Base-by-base conservation (phyloP, 2,113 vertebrate genomes). In the Entomyzon cyanotis region DNA sequence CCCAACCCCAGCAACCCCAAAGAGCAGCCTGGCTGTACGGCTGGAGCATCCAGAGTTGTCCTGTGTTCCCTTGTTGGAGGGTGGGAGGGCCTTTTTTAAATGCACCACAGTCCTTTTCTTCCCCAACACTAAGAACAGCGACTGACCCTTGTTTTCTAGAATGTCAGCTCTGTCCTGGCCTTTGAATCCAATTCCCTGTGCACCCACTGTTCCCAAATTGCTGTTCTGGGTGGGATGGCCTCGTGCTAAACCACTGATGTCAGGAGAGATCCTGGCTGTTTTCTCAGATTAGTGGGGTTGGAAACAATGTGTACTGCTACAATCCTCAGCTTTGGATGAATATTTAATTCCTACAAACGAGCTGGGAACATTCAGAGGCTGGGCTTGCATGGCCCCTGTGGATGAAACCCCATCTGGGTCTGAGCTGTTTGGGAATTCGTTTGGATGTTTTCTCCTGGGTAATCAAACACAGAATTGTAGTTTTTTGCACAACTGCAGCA, bases 1-100 rank as follows among this genome's bases (percentile, higher is more conserved):
- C 83, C 86, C 33, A 25, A 91, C 42, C 77, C 73, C 74, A 80
- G 92, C 89, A 95, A 87, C 60, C 95, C 95, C 95, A 47, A 88
- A 96, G 90, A 96, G 44, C 85, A 83, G 80, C 78, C 44, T 75
- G 74, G 91, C 86, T 18, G 1, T 80, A 6, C 0, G 0, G 30
- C 8, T 70, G 88, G 94, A 84, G 69, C 80, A 46, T n/a, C 69
- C 86, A 60, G 82, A 80, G 44, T 11, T 90, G 75, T 52, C 13
- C 7, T 12, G 8, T 50, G 37, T 65, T 69, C 79, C 71, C 31
- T 85, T 82, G 22, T 82, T 69, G 47, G 56, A 31, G 70, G 68
- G 63, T 30, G 78, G 70, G 63, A 47, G 65, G 4, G 10, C 33
- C 5, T 62, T 37, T 81, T 83, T 76, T 69, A 44, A 44, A 74